phyloP scores from a whole-genome alignment of 1,140 invertebrate species.

The Metaphire vulgaris region DNA sequence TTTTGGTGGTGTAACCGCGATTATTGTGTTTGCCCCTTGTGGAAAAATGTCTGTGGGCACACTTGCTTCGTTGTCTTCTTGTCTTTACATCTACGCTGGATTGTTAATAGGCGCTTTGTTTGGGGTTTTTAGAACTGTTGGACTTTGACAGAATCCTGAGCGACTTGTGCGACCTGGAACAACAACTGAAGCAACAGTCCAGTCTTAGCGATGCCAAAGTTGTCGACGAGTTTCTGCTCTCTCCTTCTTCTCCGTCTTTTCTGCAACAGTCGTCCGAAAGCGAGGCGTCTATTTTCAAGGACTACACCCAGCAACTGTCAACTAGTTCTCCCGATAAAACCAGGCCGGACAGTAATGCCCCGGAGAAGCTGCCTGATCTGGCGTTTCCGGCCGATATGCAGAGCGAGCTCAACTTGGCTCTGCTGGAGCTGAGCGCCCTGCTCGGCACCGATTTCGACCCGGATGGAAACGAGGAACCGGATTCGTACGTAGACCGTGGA shows the following conservation, averaged over 20 bases:
- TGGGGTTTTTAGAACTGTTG: no score
- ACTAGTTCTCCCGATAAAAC: background rate
- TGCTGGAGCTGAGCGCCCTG: background rate
- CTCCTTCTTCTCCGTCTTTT: background rate
- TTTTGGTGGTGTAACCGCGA: no score
- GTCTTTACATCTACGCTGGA: no score
- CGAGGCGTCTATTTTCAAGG: background rate
- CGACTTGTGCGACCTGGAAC: background rate
- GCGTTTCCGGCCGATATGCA: background rate
- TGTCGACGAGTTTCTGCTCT: background rate
- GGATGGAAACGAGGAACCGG: background rate
- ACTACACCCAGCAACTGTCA: background rate
- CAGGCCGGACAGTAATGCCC: background rate
- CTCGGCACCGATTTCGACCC: background rate
- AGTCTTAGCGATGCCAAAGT: background rate
- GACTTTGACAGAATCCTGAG: background rate
- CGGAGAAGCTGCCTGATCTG: background rate
- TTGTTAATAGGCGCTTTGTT: no score
- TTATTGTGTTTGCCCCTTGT: no score
- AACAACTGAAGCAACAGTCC: background rate
- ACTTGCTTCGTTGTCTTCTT: no score
- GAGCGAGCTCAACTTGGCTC: background rate
- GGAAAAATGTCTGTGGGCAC: no score
- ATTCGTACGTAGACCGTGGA: background rate
- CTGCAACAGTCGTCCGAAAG: background rate